Evolutionary conservation across 2,888 invertebrate species (phyloP).

Genomic region (Tenthredo distinguenda): DNA sequence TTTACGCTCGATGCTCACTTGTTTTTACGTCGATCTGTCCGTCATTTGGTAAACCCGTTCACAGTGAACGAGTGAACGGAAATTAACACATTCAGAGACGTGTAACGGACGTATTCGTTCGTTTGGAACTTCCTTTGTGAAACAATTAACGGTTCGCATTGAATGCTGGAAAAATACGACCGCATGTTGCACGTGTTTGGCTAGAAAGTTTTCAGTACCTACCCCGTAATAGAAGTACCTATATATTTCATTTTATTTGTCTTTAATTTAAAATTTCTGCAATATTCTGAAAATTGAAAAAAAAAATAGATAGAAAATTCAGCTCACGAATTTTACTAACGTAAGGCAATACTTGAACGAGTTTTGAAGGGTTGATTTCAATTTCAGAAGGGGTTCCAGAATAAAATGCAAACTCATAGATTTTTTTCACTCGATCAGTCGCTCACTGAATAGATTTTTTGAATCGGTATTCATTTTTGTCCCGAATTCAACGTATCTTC

Average conservation of each 20-base stretch:
- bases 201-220: background rate
- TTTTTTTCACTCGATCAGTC: conserved; percentile 1
- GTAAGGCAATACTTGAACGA: background rate
- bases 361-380: background rate
- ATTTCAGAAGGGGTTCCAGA: background rate
- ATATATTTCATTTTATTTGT: too few relatives aligned
- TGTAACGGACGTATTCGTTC: conserved; percentile 36
- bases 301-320: background rate
- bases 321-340: background rate
- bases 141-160: conserved; percentile 35
- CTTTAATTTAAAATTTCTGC: background rate
- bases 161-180: background rate
- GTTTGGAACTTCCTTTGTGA: conserved; percentile 39
- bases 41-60: conserved; percentile 4
- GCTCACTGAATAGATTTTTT: background rate
- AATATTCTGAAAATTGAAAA: background rate
- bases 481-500: background rate
- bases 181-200: background rate
- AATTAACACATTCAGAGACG: conserved; percentile 11
- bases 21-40: conserved; percentile 18
- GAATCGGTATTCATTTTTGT: background rate
- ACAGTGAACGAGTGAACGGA: conserved; percentile 27
- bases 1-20: conserved; percentile 25
- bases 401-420: background rate
- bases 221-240: background rate